Base-by-base conservation (phyloP, 92 coral and sea anemone genomes). In the Epizoanthus scotinus region DNA sequence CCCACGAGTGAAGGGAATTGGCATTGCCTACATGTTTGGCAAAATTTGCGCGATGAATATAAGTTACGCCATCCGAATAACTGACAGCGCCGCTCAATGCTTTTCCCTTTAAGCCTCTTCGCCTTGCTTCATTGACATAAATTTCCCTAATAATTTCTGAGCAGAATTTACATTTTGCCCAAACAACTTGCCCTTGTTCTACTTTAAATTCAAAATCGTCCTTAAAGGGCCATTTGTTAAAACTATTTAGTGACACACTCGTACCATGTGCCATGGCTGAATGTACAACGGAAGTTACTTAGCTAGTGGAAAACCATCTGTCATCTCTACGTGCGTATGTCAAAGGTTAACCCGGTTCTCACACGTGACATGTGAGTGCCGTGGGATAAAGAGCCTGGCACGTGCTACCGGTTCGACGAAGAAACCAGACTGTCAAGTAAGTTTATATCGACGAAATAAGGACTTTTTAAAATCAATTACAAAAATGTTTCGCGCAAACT, bases 91-190 rank as follows among this genome's bases (percentile, higher is more conserved):
- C 79, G 2, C 29, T 63, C 1, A 28, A 63, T 10, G 36, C 36
- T 10, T 25, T 62, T 62, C 14, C 22, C 78, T 72, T 72, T 54
- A 72, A 72, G 64, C 78, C 78, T 72, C 78, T 72, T 72, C 78
- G 19, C 26, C 21, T 54, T 72, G 78, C 78, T 72, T 72, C 78
- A 72, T 72, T 72, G 21, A 72, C 21, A 55, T 72, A 72, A 6
- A 52, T 72, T 72, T 72, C 78, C 78, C 64, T 52, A 72, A 72
- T 21, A 72, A 72, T 72, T 72, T 17, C 78, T 72, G 78, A 72
- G 78, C 78, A 72, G 78, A 72, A 72, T 22, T 72, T 72, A 72
- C 78, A 72, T 72, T 72, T 72, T 72, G 78, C 78, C 64, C 64
- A 72, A 72, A 72, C 78, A 72, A 72, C 64, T 22, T 72, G 64